Evolutionary conservation across 92 coral and sea anemone genomes (phyloP), one percentile per base, ranked within the genome.

Genomic region (Desmophyllum pertusum): DNA sequence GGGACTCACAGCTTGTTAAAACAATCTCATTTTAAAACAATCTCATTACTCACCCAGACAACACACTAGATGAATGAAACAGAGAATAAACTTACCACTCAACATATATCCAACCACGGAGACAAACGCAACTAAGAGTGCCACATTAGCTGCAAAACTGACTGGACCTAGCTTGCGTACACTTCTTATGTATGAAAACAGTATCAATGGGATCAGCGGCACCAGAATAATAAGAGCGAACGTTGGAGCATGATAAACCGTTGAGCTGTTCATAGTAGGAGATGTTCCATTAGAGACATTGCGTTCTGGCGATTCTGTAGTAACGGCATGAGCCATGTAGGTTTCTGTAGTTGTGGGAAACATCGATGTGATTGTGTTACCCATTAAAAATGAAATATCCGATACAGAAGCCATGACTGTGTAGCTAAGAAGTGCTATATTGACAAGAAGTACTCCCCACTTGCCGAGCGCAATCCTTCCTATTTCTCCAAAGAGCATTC

Each of bases 351-450:
- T 5, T 37, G 79, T 4, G 1, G 94, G 95, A 76, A 94, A 97
- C 91, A 97, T 80, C 48, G 93, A 84, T 43, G 77, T 40, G 33
- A 97, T 85, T 3, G 98, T 97, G 70, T 94, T 93, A 39, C 99
- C 99, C 79, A 97, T 77, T n/a, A 70, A 97, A 94, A 48, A 97
- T 97, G 62, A 97, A 97, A 87, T 97, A 97, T 35, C 94, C 96
- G 80, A 94, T 80, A 84, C 99, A 97, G 77, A 97, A 92, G 52
- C 94, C 89, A 73, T 92, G n/a, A 90, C 76, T 97, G 98, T 21
- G 98, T 94, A 1, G 89, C 83, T n/a, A 43, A 97, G 73, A 39
- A 97, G 93, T 3, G 99, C 98, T 25, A 85, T 68, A 69, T 94
- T 96, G 35, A 97, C 99, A 21, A 97, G 80, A 21, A 83, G 76